Percentiles rank a stretch among this genome's conserved stretches.
phyloP scores from a whole-genome alignment of 1,140 invertebrate species.

The Nebria ingens region DNA sequence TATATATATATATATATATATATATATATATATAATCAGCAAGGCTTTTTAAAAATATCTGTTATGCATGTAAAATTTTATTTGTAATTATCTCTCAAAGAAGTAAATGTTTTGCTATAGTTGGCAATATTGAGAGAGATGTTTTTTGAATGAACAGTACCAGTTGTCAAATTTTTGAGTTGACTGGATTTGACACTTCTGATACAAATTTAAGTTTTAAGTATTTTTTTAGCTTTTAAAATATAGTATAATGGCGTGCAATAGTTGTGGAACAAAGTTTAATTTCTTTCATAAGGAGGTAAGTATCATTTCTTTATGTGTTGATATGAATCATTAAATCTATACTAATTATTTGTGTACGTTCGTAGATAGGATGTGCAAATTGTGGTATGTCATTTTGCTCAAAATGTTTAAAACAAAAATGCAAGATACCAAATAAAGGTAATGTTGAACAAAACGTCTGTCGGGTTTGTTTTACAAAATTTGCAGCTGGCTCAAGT shows the following conservation, averaged over 20 bases:
- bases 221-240: background rate
- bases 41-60: background rate
- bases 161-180: background rate
- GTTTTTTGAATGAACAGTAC: background rate
- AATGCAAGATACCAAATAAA: constrained; percentile 30
- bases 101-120: background rate
- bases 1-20: background rate
- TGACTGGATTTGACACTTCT: background rate
- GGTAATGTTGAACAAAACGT: constrained; percentile 35
- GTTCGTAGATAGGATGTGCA: constrained; percentile 48
- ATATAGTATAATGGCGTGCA: constrained; percentile 36
- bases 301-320: constrained; percentile 18
- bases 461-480: constrained; percentile 32
- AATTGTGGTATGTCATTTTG: constrained; percentile 53
- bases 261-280: constrained; percentile 39
- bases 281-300: constrained; percentile 42
- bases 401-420: constrained; percentile 46
- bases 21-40: background rate
- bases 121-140: background rate
- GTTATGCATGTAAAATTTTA: background rate
- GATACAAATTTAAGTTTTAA: background rate
- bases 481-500: constrained; percentile 19
- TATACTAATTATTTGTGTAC: constrained; percentile 11
- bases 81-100: background rate
- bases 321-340: constrained; percentile 4